Base-by-base conservation (phyloP, 1,140 invertebrate genomes). In the Panagrolaimus sp. region DNA sequence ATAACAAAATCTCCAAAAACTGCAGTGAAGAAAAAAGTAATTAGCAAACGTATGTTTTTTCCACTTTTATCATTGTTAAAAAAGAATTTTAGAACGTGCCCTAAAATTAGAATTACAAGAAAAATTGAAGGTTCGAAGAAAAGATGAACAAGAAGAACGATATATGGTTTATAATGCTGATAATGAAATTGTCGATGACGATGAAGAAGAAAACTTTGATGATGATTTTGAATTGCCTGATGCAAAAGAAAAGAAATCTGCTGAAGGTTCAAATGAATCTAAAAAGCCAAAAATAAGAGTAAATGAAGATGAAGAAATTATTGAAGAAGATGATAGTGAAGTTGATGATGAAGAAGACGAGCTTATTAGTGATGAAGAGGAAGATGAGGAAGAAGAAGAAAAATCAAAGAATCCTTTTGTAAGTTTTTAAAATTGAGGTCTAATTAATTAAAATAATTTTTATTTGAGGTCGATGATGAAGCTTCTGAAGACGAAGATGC, bases 121-220 rank as follows among this genome's bases (percentile, higher is more conserved):
- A 58, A 58, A 58, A 17, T n/a, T 58, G 17, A 21, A 28, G 14
- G 17, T 58, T 58, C 52, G 17, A 58, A 21, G 52, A 24, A 21
- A 58, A 21, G 52, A 58, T n/a, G 52, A 58, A 8, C 52, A 58
- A 21, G 21, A 58, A 26, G 21, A 58, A 28, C 52, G 52, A 58
- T 58, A 21, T 17, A n/a, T n/a, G 10, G 28, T 58, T 12, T 58
- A 58, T n/a, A 58, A 58, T 58, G 15, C 15, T 28, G 52, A 58
- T 17, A 58, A 58, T 24, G 52, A 58, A 28, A 58, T 58, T 28
- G 17, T n/a, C 1, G 52, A 58, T 12, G 52, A 58, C 10, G 21
- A 21, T 1, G 52, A 58, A 14, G 52, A 58, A 8, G 52, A 58
- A 10, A n/a, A 58, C 17, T 14, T 52, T 12, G 8, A 21, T 12